Evolutionary conservation across 2,113 vertebrate genomes (phyloP).

Genomic region (Microcebus ravelobensis): DNA sequence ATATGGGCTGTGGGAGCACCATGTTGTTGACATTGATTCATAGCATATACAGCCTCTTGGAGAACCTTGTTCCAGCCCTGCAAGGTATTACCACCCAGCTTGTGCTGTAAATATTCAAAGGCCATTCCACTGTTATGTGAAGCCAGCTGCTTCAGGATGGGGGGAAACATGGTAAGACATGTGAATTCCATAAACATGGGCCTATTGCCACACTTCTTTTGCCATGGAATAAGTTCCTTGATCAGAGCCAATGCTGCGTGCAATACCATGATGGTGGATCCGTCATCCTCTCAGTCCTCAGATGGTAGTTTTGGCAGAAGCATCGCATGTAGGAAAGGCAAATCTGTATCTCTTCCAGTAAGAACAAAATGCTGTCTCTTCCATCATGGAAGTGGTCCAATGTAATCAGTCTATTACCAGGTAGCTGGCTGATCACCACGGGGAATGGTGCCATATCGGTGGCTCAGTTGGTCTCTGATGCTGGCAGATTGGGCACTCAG

Average conservation of each 20-base stretch:
- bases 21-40: neutral
- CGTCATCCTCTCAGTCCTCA: neutral
- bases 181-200: neutral
- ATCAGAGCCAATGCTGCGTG: neutral
- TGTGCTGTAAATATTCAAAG: neutral
- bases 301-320: neutral
- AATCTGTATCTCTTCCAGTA: neutral
- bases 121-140: neutral
- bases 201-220: neutral
- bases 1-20: neutral
- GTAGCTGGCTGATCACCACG: neutral
- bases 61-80: neutral
- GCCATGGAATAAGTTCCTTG: neutral
- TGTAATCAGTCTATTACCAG: neutral
- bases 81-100: neutral
- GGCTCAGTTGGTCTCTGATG: neutral
- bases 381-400: neutral
- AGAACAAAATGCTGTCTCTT: neutral
- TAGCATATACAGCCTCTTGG: neutral
- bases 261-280: neutral
- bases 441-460: neutral
- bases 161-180: neutral
- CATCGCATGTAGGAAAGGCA: neutral
- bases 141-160: neutral
- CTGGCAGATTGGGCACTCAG: no score